Percentiles rank a stretch among this genome's conserved stretches.
phyloP scores from a whole-genome alignment of 2,888 invertebrate genomes.

The Cosmorhoe ocellata region DNA sequence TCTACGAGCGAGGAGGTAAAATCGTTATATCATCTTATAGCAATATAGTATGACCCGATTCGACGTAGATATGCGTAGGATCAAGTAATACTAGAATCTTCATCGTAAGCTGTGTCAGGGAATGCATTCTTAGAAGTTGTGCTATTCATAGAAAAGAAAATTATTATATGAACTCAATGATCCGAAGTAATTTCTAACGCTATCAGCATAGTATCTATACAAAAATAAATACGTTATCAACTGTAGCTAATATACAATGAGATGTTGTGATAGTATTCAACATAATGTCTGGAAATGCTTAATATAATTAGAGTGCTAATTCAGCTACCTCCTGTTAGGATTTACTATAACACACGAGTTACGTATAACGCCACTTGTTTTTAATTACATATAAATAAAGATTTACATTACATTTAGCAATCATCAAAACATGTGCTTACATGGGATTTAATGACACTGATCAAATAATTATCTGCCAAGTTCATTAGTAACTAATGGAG shows the following conservation, averaged over 20 bases:
- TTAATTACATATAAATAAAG: constrained; percentile 10
- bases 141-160: too few relatives aligned
- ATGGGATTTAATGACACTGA: constrained; percentile 40
- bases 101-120: constrained; percentile 16
- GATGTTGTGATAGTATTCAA: too few relatives aligned
- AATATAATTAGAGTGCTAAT: neutral
- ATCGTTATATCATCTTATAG: constrained; percentile 1
- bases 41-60: constrained; percentile 14
- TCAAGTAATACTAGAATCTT: constrained; percentile 4
- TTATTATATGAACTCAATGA: too few relatives aligned
- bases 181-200: too few relatives aligned
- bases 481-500: constrained; percentile 42
- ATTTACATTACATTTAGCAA: constrained; percentile 33
- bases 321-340: neutral
- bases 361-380: constrained; percentile 3
- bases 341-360: constrained; percentile 2
- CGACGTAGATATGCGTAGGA: constrained; percentile 19
- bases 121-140: constrained; percentile 15
- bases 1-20: constrained; percentile 97
- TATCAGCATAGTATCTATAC: too few relatives aligned
- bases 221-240: too few relatives aligned
- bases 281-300: constrained; percentile 7
- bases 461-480: constrained; percentile 32
- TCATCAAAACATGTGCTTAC: constrained; percentile 47
- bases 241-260: too few relatives aligned